phyloP scores from a whole-genome alignment of 35 echinoderm and acorn worm genomes.

The Strongylocentrotus purpuratus region DNA sequence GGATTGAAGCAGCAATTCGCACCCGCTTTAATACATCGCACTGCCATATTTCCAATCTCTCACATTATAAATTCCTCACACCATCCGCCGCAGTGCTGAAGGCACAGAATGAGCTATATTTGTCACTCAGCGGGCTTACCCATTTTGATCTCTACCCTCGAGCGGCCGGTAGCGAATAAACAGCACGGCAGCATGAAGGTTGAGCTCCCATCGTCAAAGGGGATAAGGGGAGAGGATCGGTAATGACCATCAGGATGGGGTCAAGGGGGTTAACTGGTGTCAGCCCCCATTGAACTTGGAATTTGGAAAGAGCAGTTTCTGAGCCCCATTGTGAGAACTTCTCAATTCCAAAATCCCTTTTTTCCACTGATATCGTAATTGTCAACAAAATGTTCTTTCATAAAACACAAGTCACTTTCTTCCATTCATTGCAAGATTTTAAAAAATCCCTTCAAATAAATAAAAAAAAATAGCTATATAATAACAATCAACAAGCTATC shows the following conservation, averaged over 20 bases:
- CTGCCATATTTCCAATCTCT: neutral
- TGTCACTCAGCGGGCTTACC: constrained; percentile 7
- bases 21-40: neutral
- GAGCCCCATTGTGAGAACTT: neutral
- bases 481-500: no score
- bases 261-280: neutral
- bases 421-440: no score
- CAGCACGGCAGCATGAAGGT: neutral
- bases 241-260: neutral
- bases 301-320: neutral
- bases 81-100: neutral
- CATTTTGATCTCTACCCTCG: neutral
- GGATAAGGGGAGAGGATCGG: neutral
- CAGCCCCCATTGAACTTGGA: neutral
- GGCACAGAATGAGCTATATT: neutral
- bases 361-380: no score
- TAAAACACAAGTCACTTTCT: no score
- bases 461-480: no score
- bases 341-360: no score
- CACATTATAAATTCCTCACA: neutral
- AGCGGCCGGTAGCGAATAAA: neutral
- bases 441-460: no score
- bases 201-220: neutral
- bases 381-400: no score
- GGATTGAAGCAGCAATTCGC: neutral